Base-by-base conservation (phyloP, 1,140 invertebrate species). In the Adoxophyes honmai region DNA sequence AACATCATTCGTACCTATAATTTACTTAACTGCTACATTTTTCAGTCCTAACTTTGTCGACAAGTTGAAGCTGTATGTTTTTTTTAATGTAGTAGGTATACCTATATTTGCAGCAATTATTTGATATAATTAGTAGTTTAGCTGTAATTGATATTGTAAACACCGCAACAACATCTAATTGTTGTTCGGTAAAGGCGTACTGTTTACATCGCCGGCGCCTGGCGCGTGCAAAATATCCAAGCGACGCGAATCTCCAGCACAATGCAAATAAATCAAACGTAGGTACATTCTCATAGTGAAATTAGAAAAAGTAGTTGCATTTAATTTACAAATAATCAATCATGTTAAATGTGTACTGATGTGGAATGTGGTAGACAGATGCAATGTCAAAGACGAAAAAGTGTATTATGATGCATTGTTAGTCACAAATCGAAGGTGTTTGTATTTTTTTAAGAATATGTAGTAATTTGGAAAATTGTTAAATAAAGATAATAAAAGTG, bases 261-360 rank as follows among this genome's bases (percentile, higher is more conserved):
- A 10, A 48, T 48, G 16, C 42, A 48, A 33, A 48, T 11, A 48
- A 48, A n/a, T 16, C 28, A 48, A 48, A 48, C 21, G 54, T n/a
- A n/a, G n/a, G n/a, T 37, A 66, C 34, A 52, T 59, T 57, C 55
- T 48, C 52, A 59, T 33, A 52, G 64, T 64, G 63, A 57, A 59
- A 18, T 53, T 59, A 57, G 48, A 68, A 52, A 59, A 58, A 66
- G 3, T 28, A 52, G 33, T 15, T 35, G 11, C 10, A 33, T 34
- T n/a, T 1, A 35, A 52, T 52, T 15, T 35, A n/a, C 35, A 69
- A 65, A n/a, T n/a, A 62, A 54, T 68, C 57, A 73, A 51, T 56
- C 51, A 73, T 70, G 69, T 75, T 68, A 55, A 71, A 76, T 76
- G 74, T 76, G 71, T 75, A 70, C 68, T 67, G 73, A 79, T 73